These are phyloP conservation scores for Dendroctonus valens DNA, from an alignment of 1,140 invertebrate genomes.

Conservation along the genomic window DNA sequence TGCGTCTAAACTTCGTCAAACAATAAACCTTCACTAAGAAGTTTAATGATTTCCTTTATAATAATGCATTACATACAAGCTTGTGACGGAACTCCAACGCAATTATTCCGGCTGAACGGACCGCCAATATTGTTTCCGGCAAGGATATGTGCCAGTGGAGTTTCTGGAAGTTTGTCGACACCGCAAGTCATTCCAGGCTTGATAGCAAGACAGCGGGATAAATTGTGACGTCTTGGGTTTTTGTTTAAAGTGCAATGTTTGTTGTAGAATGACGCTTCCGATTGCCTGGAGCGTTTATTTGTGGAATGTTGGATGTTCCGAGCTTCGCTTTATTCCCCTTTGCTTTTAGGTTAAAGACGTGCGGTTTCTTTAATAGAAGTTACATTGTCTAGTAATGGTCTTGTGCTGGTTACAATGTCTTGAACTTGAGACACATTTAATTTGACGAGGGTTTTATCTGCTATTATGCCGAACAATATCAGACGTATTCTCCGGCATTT, in stretches of 20 bases:
- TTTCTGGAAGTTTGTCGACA: conserved; percentile 27
- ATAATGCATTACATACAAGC: conserved; percentile 23
- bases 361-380: conserved; percentile 18
- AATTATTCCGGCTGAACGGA: conserved; percentile 33
- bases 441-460: conserved; percentile 1
- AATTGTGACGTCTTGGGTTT: conserved; percentile 22
- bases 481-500: no score
- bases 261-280: conserved; percentile 15
- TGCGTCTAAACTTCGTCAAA: no score
- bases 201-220: conserved; percentile 25
- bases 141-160: conserved; percentile 31
- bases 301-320: conserved; percentile 13
- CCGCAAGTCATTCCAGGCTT: conserved; percentile 30
- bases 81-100: conserved; percentile 19
- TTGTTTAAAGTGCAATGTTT: conserved; percentile 26
- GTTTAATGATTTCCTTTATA: no score
- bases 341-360: conserved; percentile 28
- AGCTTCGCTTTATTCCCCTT: conserved; percentile 15
- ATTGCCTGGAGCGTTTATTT: conserved; percentile 21
- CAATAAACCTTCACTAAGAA: no score
- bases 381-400: conserved; percentile 14
- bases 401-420: conserved; percentile 7
- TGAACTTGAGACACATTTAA: conserved; percentile 4
- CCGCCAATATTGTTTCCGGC: conserved; percentile 32
- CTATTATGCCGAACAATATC: background rate